phyloP scores from a whole-genome alignment of 2,888 invertebrate species.

The Acrobasis repandana region DNA sequence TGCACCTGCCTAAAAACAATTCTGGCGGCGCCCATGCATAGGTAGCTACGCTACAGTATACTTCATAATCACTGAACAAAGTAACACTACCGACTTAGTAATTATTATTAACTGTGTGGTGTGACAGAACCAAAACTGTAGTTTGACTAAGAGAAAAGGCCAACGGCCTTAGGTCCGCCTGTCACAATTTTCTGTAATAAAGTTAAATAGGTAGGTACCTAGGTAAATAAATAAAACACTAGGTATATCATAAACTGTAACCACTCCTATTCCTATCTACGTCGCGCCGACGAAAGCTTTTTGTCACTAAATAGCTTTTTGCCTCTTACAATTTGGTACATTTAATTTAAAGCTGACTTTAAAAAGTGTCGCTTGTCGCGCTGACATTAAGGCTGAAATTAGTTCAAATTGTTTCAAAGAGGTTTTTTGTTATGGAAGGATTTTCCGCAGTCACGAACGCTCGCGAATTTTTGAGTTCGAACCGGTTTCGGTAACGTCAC shows the following conservation, averaged over 20 bases:
- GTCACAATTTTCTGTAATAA: too few relatives aligned
- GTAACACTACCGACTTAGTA: too few relatives aligned
- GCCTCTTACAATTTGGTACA: slow-evolving; percentile 5
- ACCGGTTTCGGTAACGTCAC: slow-evolving; percentile 35
- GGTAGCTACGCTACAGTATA: too few relatives aligned
- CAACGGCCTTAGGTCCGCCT: too few relatives aligned
- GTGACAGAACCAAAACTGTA: too few relatives aligned
- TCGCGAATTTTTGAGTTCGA: slow-evolving; percentile 34
- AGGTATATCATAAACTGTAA: not conserved
- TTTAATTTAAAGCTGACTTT: slow-evolving; percentile 25
- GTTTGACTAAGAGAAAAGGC: too few relatives aligned
- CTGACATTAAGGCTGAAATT: slow-evolving; percentile 27
- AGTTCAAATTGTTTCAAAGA: not conserved
- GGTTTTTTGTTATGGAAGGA: slow-evolving; percentile 32
- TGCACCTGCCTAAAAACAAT: too few relatives aligned
- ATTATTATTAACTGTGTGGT: too few relatives aligned
- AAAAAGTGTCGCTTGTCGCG: slow-evolving; percentile 23
- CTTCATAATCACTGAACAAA: too few relatives aligned
- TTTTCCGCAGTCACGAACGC: slow-evolving; percentile 39
- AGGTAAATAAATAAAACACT: too few relatives aligned
- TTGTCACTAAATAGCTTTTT: slow-evolving; percentile 34
- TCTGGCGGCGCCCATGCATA: too few relatives aligned
- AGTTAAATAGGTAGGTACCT: too few relatives aligned
- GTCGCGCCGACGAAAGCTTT: slow-evolving; percentile 28
- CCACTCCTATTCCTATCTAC: slow-evolving; percentile 14